Conservation (phyloP, 2,113 vertebrate genomes). For the Clarias magur region DNA sequence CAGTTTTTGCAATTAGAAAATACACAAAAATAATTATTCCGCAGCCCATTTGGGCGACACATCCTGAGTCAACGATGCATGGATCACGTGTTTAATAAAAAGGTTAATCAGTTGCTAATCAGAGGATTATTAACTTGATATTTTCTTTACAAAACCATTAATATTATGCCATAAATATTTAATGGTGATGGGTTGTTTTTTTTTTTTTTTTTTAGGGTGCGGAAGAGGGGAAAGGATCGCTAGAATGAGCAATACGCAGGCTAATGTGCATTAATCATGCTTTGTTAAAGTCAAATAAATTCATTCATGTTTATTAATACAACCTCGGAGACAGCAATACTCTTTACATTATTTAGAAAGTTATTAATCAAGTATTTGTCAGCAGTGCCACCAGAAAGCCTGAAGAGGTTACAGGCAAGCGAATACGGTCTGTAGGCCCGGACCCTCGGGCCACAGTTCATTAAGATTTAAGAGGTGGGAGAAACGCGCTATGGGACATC, state of each 20-base stretch:
- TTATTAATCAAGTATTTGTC: slow-evolving; percentile 77
- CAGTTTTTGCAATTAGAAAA: slow-evolving; percentile 79
- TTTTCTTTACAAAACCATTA: slow-evolving; percentile 82
- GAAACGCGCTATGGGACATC: not conserved
- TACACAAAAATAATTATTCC: slow-evolving; percentile 80
- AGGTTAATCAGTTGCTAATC: slow-evolving; percentile 84
- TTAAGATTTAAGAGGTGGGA: slow-evolving; percentile 50
- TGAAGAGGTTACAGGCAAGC: slow-evolving; percentile 43
- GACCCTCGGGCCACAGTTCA: slow-evolving; percentile 54
- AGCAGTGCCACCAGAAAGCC: slow-evolving; percentile 61
- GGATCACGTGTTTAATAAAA: slow-evolving; percentile 81
- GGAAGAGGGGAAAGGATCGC: slow-evolving; percentile 52
- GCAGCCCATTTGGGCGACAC: slow-evolving; percentile 73
- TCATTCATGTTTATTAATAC: slow-evolving; percentile 84
- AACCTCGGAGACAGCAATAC: slow-evolving; percentile 79
- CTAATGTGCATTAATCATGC: slow-evolving; percentile 81
- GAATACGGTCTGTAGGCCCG: slow-evolving; percentile 47
- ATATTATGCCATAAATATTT: slow-evolving; percentile 82
- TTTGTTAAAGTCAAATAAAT: slow-evolving; percentile 81
- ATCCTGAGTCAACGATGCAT: slow-evolving; percentile 76
- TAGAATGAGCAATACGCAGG: slow-evolving; percentile 72
- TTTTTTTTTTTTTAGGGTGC: slow-evolving; percentile 52
- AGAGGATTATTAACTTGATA: slow-evolving; percentile 82
- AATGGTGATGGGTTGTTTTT: slow-evolving; percentile 72
- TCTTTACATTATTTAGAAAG: slow-evolving; percentile 78